A percentile compares a stretch with the other conserved stretches of the same genome.
These are phyloP conservation scores for Periophthalmus modestus DNA, from an alignment of 2,113 vertebrate genomes.

Conservation along the genomic window DNA sequence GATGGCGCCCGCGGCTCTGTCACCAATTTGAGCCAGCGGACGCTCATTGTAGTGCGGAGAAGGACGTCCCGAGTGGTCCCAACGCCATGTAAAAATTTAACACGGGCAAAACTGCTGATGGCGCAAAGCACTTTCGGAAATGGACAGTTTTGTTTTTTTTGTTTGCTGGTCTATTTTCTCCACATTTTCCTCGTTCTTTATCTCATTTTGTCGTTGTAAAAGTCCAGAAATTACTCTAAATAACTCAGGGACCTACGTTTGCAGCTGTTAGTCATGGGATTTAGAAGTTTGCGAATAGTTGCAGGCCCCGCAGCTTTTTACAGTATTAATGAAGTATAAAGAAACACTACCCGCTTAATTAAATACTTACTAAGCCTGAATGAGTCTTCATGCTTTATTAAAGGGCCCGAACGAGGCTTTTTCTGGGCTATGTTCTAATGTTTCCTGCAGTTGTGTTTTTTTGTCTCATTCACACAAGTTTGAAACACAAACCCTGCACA, in stretches of 20 bases:
- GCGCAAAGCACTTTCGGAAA: neutral
- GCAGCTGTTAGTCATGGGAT: neutral
- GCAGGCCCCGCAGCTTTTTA: neutral
- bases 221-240: neutral
- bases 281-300: neutral
- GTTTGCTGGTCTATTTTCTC: neutral
- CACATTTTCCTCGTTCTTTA: neutral
- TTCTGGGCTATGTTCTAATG: too few species aligned
- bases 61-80: neutral
- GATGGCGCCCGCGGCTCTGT: constrained; percentile 4
- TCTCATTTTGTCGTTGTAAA: neutral
- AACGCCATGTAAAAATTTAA: constrained; percentile 6
- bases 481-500: too few species aligned
- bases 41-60: neutral
- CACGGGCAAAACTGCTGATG: constrained; percentile 5
- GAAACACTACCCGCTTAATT: too few species aligned
- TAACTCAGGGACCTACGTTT: neutral
- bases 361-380: too few species aligned
- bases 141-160: constrained; percentile 3
- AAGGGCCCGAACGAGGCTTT: too few species aligned
- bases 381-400: too few species aligned
- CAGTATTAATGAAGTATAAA: too few species aligned
- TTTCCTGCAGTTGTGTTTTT: too few species aligned
- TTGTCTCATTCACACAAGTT: too few species aligned
- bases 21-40: constrained; percentile 1